Percentiles rank a stretch among this genome's conserved stretches.
These are phyloP conservation scores for Aleadryas rufinucha DNA, from an alignment of 2,113 vertebrate species.

Conservation along the genomic window DNA sequence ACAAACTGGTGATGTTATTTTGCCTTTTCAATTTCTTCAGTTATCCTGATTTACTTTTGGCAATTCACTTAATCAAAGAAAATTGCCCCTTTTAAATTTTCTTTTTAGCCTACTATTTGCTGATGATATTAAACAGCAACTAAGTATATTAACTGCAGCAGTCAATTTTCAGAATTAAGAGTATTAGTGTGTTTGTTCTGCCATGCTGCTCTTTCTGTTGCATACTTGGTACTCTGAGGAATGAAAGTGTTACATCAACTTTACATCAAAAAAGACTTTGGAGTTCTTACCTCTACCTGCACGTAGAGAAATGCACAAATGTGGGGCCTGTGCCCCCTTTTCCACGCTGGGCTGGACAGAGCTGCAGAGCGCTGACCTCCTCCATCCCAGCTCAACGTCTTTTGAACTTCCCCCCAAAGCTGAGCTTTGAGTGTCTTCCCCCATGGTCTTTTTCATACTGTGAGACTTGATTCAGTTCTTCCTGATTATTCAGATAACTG, in stretches of 20 bases:
- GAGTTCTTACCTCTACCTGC: neutral
- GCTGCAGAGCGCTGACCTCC: too few species aligned
- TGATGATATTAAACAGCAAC: neutral
- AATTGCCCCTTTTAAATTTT: neutral
- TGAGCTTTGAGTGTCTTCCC: neutral
- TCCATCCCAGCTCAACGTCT: fast-evolving
- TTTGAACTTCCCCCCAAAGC: too few species aligned
- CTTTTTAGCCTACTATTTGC: neutral
- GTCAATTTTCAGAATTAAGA: neutral
- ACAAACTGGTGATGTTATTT: neutral
- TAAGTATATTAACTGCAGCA: neutral
- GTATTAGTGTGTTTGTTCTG: neutral
- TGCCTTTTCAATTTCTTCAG: neutral
- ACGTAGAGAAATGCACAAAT: fast-evolving
- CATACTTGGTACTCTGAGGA: neutral
- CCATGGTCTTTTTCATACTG: fast-evolving
- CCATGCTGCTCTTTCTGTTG: neutral
- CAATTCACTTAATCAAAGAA: neutral
- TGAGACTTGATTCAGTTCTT: neutral
- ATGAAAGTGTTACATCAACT: neutral
- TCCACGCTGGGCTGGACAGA: neutral
- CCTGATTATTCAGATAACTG: neutral
- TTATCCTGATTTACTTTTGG: neutral
- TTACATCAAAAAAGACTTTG: neutral
- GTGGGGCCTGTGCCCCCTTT: neutral